Conservation (phyloP, 2,888 invertebrate genomes). For the Nephrotoma guestfalica region DNA sequence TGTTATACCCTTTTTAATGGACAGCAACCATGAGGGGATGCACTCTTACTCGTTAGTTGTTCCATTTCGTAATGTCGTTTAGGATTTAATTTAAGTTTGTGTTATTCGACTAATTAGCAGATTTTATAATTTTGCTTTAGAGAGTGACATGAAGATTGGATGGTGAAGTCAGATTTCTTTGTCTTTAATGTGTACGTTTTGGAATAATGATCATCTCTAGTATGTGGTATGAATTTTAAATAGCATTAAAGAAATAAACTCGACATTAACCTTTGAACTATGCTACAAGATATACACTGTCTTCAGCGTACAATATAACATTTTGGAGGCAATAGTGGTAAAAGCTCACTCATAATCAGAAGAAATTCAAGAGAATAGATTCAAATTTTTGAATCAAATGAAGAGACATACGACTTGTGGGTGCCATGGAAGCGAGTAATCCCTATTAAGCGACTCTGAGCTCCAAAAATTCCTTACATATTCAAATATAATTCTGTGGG, state of each 20-base stretch:
- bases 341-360: too few relatives aligned
- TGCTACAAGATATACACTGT: too few relatives aligned
- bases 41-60: not conserved
- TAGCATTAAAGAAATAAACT: not conserved
- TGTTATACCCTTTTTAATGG: not conserved
- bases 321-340: too few relatives aligned
- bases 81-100: not conserved
- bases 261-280: not conserved
- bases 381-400: too few relatives aligned
- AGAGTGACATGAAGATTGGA: not conserved
- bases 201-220: not conserved
- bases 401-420: too few relatives aligned
- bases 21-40: not conserved
- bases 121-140: not conserved
- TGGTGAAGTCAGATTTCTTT: not conserved
- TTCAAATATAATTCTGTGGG: too few relatives aligned
- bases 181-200: not conserved
- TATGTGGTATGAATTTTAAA: not conserved
- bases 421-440: too few relatives aligned
- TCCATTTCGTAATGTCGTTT: not conserved
- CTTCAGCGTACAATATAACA: too few relatives aligned
- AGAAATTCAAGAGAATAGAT: too few relatives aligned
- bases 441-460: too few relatives aligned
- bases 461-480: too few relatives aligned
- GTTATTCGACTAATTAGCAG: not conserved